A percentile compares a stretch with the other conserved stretches of the same genome.
Evolutionary conservation across 2,113 vertebrate genomes (phyloP).

Genomic region (Notothenia rossii): DNA sequence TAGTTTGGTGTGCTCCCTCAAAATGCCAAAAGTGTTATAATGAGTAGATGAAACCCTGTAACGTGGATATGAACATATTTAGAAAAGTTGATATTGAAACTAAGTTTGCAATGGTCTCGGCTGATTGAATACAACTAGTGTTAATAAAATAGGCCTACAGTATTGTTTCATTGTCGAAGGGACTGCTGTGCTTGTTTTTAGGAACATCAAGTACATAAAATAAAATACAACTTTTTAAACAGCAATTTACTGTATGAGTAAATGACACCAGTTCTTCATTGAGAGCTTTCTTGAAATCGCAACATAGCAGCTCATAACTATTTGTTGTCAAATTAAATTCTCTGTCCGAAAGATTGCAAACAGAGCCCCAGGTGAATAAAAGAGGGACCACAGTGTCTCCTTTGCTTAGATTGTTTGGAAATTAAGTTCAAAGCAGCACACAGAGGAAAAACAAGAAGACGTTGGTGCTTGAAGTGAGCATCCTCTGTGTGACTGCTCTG

Average conservation of each 20-base stretch:
- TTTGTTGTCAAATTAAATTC: neutral
- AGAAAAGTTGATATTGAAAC: too few species aligned
- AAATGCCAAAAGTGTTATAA: too few species aligned
- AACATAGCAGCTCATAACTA: neutral
- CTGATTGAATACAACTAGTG: too few species aligned
- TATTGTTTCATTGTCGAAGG: too few species aligned
- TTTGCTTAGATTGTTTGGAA: constrained; percentile 2
- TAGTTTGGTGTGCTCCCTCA: too few species aligned
- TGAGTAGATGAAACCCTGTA: too few species aligned
- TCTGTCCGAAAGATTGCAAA: neutral
- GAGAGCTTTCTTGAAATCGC: neutral
- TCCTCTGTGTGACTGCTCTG: constrained; percentile 14
- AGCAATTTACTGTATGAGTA: neutral
- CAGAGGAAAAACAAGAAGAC: neutral
- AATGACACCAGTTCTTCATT: neutral
- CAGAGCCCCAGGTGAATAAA: neutral
- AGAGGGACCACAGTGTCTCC: neutral
- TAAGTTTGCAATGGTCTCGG: too few species aligned
- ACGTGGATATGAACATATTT: too few species aligned
- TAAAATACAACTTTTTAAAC: neutral
- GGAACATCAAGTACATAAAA: neutral
- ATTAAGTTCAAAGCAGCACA: constrained; percentile 5
- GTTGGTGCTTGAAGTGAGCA: constrained; percentile 14
- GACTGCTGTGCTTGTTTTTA: neutral
- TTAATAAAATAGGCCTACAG: too few species aligned